Conservation (phyloP, 2,113 vertebrate genomes). For the Aegypius monachus region DNA sequence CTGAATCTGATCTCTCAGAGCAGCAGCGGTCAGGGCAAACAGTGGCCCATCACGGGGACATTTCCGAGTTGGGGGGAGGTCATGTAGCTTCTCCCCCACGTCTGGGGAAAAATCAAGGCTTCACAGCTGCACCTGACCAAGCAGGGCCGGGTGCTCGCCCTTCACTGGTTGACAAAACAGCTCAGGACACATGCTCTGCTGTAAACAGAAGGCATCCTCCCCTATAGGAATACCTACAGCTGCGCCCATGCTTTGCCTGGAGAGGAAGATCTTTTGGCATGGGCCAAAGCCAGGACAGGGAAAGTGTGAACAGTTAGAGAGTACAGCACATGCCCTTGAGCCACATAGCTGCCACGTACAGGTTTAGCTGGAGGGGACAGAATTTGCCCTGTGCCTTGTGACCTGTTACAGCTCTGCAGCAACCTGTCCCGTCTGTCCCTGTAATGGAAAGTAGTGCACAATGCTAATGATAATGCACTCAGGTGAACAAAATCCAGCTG, state of each 20-base stretch:
- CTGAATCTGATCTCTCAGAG: not conserved
- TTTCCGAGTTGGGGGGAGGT: not conserved
- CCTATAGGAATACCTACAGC: not conserved
- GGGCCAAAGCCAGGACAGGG: not conserved
- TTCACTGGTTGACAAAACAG: fast-evolving
- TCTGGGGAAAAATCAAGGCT: not conserved
- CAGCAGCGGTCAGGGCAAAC: not conserved
- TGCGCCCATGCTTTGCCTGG: not conserved
- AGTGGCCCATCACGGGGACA: not conserved
- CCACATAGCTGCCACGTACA: not conserved
- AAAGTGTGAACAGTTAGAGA: not conserved
- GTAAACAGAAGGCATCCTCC: not conserved
- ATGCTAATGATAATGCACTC: not conserved
- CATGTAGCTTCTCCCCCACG: not conserved
- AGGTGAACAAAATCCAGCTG: conserved; percentile 36
- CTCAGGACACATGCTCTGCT: not conserved
- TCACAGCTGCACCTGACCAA: not conserved
- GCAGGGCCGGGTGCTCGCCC: not conserved
- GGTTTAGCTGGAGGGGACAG: not conserved
- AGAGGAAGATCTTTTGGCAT: not conserved
- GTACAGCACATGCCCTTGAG: not conserved
- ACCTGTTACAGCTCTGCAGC: not conserved
- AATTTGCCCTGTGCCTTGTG: not conserved
- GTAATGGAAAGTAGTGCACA: not conserved
- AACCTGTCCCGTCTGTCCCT: not conserved